Conservation (phyloP, 2,888 invertebrate genomes). For the Quadroppia sp. region DNA sequence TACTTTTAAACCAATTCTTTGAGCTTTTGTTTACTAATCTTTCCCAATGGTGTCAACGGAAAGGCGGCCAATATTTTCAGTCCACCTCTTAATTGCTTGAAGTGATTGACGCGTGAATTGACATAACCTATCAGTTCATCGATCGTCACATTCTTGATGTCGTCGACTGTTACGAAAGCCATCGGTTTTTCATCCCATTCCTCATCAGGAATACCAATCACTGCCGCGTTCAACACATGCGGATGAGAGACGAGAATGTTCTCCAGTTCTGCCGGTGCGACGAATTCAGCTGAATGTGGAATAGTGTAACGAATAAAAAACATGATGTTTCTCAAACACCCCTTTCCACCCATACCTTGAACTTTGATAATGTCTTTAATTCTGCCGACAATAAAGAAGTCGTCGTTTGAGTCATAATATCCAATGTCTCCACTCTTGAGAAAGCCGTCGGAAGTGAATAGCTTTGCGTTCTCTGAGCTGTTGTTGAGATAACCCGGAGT, state of each 20-base stretch:
- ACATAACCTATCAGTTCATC: neutral
- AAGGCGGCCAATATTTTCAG: neutral
- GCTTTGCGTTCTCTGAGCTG: neutral
- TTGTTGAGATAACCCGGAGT: neutral
- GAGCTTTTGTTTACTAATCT: neutral
- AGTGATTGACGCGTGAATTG: neutral
- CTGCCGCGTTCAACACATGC: neutral
- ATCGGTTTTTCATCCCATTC: neutral
- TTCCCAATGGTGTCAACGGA: neutral
- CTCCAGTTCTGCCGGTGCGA: neutral
- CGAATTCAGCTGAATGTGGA: neutral
- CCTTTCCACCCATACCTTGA: neutral
- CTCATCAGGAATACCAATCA: neutral
- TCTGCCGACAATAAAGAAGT: neutral
- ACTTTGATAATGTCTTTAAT: neutral
- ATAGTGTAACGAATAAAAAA: neutral
- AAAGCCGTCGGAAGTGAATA: neutral
- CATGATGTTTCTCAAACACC: too few species aligned
- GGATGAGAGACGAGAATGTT: neutral
- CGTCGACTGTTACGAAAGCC: neutral
- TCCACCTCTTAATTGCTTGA: neutral
- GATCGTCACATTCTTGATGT: neutral
- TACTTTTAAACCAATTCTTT: too few species aligned
- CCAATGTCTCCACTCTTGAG: constrained; percentile 1
- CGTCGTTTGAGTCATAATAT: neutral